Percentiles rank a stretch among this genome's conserved stretches.
These are phyloP conservation scores for Acrocephalus scirpaceus DNA, from an alignment of 2,797 vertebrate genomes.

Conservation along the genomic window DNA sequence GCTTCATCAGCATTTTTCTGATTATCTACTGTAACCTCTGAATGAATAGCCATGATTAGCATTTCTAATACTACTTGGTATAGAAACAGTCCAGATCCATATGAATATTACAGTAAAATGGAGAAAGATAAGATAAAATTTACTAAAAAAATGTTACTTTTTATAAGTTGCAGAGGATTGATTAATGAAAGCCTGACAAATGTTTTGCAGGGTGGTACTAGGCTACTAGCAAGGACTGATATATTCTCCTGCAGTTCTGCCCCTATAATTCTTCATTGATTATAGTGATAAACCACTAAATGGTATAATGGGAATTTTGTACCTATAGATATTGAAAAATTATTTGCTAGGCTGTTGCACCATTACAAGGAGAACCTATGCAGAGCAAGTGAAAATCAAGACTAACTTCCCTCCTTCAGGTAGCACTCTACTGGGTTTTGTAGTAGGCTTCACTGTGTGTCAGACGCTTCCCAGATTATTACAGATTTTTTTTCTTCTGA, in stretches of 20 bases:
- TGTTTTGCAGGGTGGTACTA: background rate
- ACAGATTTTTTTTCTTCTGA: background rate
- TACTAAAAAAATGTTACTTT: background rate
- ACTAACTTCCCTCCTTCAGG: background rate
- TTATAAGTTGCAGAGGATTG: background rate
- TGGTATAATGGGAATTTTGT: accelerated
- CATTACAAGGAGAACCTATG: background rate
- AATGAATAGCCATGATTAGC: slow-evolving; percentile 8
- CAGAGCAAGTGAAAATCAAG: background rate
- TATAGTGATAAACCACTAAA: background rate
- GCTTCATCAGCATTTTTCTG: slow-evolving; percentile 54
- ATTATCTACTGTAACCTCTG: slow-evolving; percentile 11
- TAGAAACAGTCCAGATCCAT: background rate
- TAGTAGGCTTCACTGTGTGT: background rate
- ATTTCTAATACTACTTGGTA: background rate
- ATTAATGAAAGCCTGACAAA: background rate
- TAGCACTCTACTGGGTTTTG: background rate
- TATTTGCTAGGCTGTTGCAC: background rate
- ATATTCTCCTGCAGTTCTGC: background rate
- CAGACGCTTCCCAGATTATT: background rate
- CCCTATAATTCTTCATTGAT: background rate
- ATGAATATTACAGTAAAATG: slow-evolving; percentile 1
- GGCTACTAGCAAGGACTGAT: background rate
- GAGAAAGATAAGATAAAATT: slow-evolving; percentile 1
- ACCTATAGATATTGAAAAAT: background rate